Evolutionary conservation across 2,888 invertebrate species (phyloP).

Genomic region (Blomia tropicalis): DNA sequence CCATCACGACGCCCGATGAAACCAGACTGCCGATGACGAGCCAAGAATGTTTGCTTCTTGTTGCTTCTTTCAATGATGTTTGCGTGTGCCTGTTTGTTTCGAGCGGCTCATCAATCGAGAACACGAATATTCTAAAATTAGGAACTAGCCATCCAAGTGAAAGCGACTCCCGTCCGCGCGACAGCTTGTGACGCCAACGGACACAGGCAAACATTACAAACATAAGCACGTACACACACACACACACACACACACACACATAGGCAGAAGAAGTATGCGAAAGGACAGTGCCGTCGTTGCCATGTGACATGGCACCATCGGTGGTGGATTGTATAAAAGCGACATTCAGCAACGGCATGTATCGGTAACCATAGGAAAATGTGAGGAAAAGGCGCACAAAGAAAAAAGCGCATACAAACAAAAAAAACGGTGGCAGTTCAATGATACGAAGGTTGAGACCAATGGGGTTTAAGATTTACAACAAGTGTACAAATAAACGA

Average conservation of each 20-base stretch:
- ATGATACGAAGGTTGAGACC: too few relatives aligned
- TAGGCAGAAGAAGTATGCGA: too few relatives aligned
- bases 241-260: not conserved
- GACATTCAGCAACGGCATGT: too few relatives aligned
- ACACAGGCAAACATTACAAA: not conserved
- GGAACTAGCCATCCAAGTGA: not conserved
- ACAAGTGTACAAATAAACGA: too few relatives aligned
- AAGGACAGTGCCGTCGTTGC: too few relatives aligned
- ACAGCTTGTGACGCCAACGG: slow-evolving; percentile 8
- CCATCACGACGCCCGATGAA: slow-evolving; percentile 1
- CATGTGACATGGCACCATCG: too few relatives aligned
- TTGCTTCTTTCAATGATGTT: not conserved
- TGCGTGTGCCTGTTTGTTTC: not conserved
- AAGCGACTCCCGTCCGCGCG: not conserved
- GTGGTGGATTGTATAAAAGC: too few relatives aligned
- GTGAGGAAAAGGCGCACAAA: too few relatives aligned
- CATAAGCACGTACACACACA: not conserved
- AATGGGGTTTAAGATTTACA: too few relatives aligned
- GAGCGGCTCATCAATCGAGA: slow-evolving; percentile 10
- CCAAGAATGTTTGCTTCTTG: slow-evolving; percentile 8
- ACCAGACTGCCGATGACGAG: slow-evolving; percentile 15
- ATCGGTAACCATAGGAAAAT: too few relatives aligned
- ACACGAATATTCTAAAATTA: slow-evolving; percentile 9
- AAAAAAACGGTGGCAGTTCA: too few relatives aligned
- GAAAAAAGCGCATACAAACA: too few relatives aligned